Base-by-base conservation (phyloP, 2,888 invertebrate genomes). In the Zelleria hepariella region DNA sequence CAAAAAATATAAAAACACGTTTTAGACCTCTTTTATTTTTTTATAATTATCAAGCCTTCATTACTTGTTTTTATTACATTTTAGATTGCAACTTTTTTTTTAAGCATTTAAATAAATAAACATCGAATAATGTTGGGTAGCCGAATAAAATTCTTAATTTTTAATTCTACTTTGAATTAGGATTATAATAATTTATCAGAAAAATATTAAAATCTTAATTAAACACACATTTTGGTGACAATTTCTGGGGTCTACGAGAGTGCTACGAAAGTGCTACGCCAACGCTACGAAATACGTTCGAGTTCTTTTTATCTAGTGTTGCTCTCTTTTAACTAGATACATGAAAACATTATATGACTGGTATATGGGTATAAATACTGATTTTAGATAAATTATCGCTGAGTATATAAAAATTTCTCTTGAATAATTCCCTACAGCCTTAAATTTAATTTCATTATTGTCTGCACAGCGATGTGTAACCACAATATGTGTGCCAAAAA, bases 401-500 rank as follows among this genome's bases (percentile, higher is more conserved):
- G 15, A 15, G 32, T 10, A 15, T 4, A 15, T 15, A 42, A 42
- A 42, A 2, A 5, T 32, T 4, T 42, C 32, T 42, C 32, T 25
- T 54, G 25, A 54, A 54, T 18, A 32, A 32, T 55, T 55, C 55
- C 55, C 55, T 55, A 20, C 8, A 27, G 32, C 21, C 26, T 51
- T 58, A 20, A 58, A 20, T 57, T 48, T 10, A 21, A 24, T 55
- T 47, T 59, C 56, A 42, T 49, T 59, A 56, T 57, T 55, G 57
- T 56, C 47, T 61, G 24, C 42, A 10, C 2, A 32, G 23, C 42
- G 47, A 47, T 59, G 26, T 55, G 57, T 53, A 57, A 59, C 61
- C 61, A 55, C 58, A 74, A 80, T 77, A 80, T 85, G 82, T 82
- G 84, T 82, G 79, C 79, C 82, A 79, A 85, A 84, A 87, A 87